phyloP scores from a whole-genome alignment of 2,113 vertebrate species.

The Scytalopus superciliaris region DNA sequence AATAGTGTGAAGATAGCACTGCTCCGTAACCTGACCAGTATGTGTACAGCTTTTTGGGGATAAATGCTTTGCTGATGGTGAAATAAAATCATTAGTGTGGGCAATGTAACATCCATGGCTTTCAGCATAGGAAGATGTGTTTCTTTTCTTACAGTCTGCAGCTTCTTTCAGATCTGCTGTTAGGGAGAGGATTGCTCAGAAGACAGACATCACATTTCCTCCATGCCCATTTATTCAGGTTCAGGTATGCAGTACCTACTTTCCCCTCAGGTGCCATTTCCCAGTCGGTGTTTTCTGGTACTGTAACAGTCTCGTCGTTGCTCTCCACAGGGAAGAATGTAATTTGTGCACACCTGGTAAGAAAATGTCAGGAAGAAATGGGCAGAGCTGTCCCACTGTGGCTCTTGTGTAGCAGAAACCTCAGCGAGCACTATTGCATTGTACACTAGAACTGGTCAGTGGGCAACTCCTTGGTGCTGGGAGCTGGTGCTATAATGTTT shows the following conservation, averaged over 20 bases:
- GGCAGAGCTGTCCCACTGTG: background rate
- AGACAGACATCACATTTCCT: fast-evolving
- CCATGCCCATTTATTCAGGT: background rate
- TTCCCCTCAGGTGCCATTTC: constrained; percentile 36
- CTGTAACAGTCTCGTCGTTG: background rate
- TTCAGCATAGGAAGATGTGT: background rate
- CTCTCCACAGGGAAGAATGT: background rate
- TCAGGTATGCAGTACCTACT: background rate
- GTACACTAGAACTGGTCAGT: constrained; percentile 48
- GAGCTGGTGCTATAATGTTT: constrained; percentile 64
- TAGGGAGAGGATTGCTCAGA: background rate
- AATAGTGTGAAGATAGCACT: background rate
- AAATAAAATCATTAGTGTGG: constrained; percentile 26
- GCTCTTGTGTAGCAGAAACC: constrained; percentile 34
- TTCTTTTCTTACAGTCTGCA: background rate
- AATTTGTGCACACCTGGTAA: background rate
- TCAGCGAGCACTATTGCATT: constrained; percentile 52
- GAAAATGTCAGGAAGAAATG: background rate
- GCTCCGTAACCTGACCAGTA: constrained; percentile 25
- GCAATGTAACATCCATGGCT: background rate
- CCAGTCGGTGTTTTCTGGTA: background rate
- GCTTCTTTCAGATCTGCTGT: background rate
- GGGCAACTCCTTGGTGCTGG: constrained; percentile 69
- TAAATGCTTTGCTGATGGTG: constrained; percentile 42
- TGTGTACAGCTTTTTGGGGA: constrained; percentile 46